Percentiles rank a stretch among this genome's conserved stretches.
Conservation (phyloP, 2,113 vertebrate species). For the Python bivittatus region DNA sequence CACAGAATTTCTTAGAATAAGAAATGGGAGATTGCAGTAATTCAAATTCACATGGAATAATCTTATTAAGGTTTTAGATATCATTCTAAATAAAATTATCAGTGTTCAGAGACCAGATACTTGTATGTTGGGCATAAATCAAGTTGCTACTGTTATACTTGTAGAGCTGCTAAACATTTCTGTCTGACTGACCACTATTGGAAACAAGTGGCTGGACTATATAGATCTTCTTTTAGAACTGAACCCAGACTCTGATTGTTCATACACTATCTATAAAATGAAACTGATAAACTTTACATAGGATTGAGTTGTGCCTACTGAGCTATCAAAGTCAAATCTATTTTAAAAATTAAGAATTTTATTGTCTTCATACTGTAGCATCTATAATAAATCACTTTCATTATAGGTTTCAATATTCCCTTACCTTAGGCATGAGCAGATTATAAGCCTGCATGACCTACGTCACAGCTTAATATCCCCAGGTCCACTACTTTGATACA, state of each 20-base stretch:
- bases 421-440: not conserved
- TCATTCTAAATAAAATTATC: not conserved
- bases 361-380: not conserved
- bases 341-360: not conserved
- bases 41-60: not conserved
- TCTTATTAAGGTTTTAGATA: not conserved
- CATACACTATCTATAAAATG: not conserved
- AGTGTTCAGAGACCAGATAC: not conserved
- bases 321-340: not conserved
- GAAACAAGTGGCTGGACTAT: not conserved
- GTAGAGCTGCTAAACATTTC: not conserved
- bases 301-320: not conserved
- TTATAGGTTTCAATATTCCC: not conserved
- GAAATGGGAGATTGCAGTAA: not conserved
- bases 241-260: not conserved
- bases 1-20: slow-evolving; percentile 4
- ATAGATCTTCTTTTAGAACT: not conserved
- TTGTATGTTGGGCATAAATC: not conserved
- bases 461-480: not conserved
- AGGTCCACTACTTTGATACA: not conserved
- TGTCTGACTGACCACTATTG: not conserved
- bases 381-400: not conserved
- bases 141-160: not conserved
- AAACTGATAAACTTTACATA: not conserved
- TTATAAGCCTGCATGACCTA: not conserved